A percentile compares a stretch with the other conserved stretches of the same genome.
Conservation (phyloP, 2,113 vertebrate genomes). For the Siniperca knerii region DNA sequence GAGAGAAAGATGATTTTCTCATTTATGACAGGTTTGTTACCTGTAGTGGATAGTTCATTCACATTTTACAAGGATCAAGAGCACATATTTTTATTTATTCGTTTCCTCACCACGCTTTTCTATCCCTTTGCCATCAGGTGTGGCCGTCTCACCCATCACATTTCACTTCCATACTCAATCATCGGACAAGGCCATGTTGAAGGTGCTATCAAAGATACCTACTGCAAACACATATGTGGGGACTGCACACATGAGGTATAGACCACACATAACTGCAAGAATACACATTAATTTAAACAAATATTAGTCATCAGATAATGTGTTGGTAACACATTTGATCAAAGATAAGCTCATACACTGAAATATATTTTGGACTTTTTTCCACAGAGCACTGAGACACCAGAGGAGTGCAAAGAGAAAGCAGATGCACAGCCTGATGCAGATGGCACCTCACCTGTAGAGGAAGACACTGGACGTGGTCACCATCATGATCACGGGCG, state of each 20-base stretch:
- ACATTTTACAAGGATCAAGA: background rate
- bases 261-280: background rate
- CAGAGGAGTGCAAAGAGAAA: constrained; percentile 68
- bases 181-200: constrained; percentile 88
- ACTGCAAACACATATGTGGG: constrained; percentile 90
- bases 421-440: constrained; percentile 52
- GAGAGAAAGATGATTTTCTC: constrained; percentile 92
- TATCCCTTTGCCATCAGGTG: constrained; percentile 85
- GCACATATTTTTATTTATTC: background rate
- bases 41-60: background rate
- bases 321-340: background rate
- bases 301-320: background rate
- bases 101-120: background rate
- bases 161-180: constrained; percentile 90
- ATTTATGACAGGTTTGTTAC: constrained; percentile 94
- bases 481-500: constrained; percentile 40
- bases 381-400: constrained; percentile 61
- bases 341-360: background rate
- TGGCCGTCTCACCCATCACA: constrained; percentile 90
- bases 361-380: background rate
- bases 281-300: background rate
- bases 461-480: constrained; percentile 38
- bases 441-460: constrained; percentile 24
- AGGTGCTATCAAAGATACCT: constrained; percentile 88
- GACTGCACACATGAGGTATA: constrained; percentile 89